Evolutionary conservation across 1,140 invertebrate genomes (phyloP), one percentile per base, ranked within the genome.

Genomic region (Ceratoteleas bidentatus): DNA sequence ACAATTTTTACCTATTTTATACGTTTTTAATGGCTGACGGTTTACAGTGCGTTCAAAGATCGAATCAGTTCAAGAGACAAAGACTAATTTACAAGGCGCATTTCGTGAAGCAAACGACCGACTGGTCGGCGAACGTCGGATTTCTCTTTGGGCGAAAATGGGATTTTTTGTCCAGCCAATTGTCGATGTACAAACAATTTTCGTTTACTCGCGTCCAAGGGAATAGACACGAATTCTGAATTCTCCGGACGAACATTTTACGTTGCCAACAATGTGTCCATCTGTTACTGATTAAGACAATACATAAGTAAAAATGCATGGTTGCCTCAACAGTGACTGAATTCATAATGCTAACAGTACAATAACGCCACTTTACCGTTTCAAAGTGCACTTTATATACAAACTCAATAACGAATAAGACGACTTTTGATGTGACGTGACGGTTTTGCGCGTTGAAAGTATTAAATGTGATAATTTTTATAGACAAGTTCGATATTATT

Each of bases 381-480:
- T 65, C 58, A 54, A 79, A 79, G 66, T 79, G 66, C 75, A 79
- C 75, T 72, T 70, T 65, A 58, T 58, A 70, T 61, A 79, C 49
- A 60, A 72, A 70, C 66, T 5, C 33, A 36, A 43, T 69, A 47
- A 34, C 11, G 66, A 56, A 32, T 61, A 69, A 60, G 15, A 66
- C 32, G 43, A 50, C 24, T 11, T 3, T 60, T 66, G 16, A 73
- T 45, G 56, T 15, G 60, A 80, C 16, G 56, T 68, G 64, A 61
- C 56, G 10, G 64, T 47, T 65, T 75, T 52, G 68, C 62, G 66
- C 76, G 60, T 38, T 57, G 50, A 72, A 79, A 73, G 76, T 79
- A 79, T 79, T 79, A 72, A 79, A 79, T 79, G 76, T 79, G 76
- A 79, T 79, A 70, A 73, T 66, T 72, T 78, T 60, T 79, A 79